Base-by-base conservation (phyloP, 1,140 invertebrate species). In the Trichonephila clavata region DNA sequence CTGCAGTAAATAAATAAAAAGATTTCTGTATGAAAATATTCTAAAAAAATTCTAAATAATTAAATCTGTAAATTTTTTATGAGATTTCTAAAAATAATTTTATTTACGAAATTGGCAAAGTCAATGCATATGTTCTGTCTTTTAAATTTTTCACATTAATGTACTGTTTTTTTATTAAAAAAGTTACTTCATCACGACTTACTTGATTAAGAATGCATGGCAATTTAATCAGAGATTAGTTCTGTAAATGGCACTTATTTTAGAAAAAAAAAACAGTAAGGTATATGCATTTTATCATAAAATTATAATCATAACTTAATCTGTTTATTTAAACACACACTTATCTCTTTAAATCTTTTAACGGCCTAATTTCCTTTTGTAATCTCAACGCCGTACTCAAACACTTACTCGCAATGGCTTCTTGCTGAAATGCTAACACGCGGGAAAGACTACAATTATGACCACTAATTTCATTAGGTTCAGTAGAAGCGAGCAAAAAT, bases 381-480 rank as follows among this genome's bases (percentile, higher is more conserved):
- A 32, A 18, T 77, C 71, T 20, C 24, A 20, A 16, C 27, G 27
- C 24, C 68, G 13, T 77, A 77, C 32, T 77, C 68, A 77, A 77
- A 77, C 27, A 77, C 71, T 68, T 68, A 8, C n/a, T 24, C n/a
- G 65, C 65, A 39, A 77, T 27, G 32, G 16, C 32, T 77, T 27
- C 16, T 77, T 77, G 27, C 16, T 39, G 71, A 77, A 77, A 77
- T 1, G 71, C 71, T 77, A 39, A 77, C 32, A 77, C 27, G 71
- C 27, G 71, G n/a, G 6, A 50, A 77, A 77, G 27, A 20, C 27
- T 18, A 39, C 71, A 77, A 39, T 77, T 39, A 39, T 77, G 71
- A 18, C 71, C 71, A 5, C 71, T 77, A 77, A 77, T 77, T 77
- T 77, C 71, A 77, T 77, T 77, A 77, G 6, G 2, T 83, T 8